Evolutionary conservation across 2,797 vertebrate genomes (phyloP), one percentile per base, ranked within the genome.

Genomic region (Alca torda): DNA sequence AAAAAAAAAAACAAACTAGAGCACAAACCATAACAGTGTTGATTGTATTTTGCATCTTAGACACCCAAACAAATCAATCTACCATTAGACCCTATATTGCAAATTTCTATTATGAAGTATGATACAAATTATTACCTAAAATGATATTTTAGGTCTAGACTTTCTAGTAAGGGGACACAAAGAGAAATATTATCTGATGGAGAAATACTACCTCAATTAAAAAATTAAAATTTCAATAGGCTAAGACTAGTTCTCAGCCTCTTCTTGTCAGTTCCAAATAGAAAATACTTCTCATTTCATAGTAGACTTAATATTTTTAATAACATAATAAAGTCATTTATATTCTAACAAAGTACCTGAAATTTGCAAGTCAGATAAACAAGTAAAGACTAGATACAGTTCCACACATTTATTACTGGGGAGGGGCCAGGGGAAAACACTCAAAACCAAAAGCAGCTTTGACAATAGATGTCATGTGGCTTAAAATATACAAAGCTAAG

Each of bases 11-110:
- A 87, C 64, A 96, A 80, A 37, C 96, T 94, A 94, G 59, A 97
- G 96, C 97, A 97, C 96, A 97, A 97, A 97, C 94, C 93, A 83
- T 79, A 87, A 95, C 84, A 80, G 96, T 79, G 84, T 96, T 98
- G 97, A 98, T 98, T 98, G 87, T 95, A 94, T 95, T 97, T 97
- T 97, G 96, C 92, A 96, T 97, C 93, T 96, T 78, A 95, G 74
- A 91, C 73, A 94, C 41, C 53, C 51, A 95, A 84, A 94, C 39
- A 94, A 95, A 94, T 94, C 91, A 90, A 96, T 91, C 73, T 92
- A 90, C 19, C 37, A 65, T 82, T 97, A 78, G 28, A 28, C 30
- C 57, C 57, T 74, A 97, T 95, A 97, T 94, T 95, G 73, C 79
- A 97, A 93, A 96, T 95, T 86, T 94, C 96, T 94, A 95, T 95